A percentile compares a stretch with the other conserved stretches of the same genome.
Evolutionary conservation across 2,888 invertebrate species (phyloP).

Genomic region (Rhagium mordax): DNA sequence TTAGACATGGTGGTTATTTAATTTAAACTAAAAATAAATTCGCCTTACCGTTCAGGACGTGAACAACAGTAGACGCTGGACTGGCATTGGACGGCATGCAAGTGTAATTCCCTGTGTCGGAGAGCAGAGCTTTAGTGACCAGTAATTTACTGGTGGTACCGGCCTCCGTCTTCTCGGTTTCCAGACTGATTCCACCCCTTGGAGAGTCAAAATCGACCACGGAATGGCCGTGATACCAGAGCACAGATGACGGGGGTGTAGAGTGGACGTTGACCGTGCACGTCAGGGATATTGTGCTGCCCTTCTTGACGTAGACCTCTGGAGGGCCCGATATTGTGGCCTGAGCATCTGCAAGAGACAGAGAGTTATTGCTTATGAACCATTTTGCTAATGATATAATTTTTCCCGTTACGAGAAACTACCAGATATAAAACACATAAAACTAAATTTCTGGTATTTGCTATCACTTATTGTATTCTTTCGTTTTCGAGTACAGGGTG

Average conservation of each 20-base stretch:
- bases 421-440: not conserved
- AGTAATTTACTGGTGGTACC: slow-evolving; percentile 87
- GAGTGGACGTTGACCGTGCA: slow-evolving; percentile 92
- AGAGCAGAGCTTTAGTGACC: slow-evolving; percentile 87
- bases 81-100: slow-evolving; percentile 90
- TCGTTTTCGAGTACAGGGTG: not conserved
- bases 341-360: slow-evolving; percentile 81
- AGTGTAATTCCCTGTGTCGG: slow-evolving; percentile 92
- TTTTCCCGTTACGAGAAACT: not conserved
- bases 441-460: too few species aligned
- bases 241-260: slow-evolving; percentile 82
- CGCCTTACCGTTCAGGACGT: slow-evolving; percentile 85
- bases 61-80: slow-evolving; percentile 87
- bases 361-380: slow-evolving; percentile 3
- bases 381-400: not conserved
- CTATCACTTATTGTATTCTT: too few species aligned
- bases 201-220: slow-evolving; percentile 89
- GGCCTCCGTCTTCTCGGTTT: slow-evolving; percentile 87
- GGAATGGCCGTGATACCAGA: slow-evolving; percentile 88
- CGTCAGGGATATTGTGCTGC: slow-evolving; percentile 91
- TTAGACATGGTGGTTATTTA: too few species aligned
- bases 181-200: slow-evolving; percentile 88
- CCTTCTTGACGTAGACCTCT: slow-evolving; percentile 91
- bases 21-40: slow-evolving; percentile 11
- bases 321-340: slow-evolving; percentile 89